Evolutionary conservation across 2,888 invertebrate genomes (phyloP), one percentile per base, ranked within the genome.

Genomic region (Ceramica pisi): DNA sequence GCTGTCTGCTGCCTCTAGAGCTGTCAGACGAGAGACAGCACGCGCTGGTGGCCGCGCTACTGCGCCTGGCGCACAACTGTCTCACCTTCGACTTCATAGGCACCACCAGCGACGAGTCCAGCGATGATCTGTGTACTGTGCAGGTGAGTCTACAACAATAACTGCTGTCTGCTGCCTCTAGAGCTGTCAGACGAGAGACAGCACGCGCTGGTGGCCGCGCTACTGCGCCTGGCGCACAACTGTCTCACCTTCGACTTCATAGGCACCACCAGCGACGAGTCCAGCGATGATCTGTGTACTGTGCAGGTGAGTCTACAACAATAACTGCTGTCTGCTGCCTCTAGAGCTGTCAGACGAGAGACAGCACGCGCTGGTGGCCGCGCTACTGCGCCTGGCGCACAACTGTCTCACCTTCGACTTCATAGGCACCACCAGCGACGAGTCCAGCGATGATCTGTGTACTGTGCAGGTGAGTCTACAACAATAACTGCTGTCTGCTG

Each of bases 51-150:
- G 98, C 98, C 10, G 98, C 99, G 84, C 96, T 99, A 16, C 94
- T 99, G 77, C 97, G 98, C 73, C 96, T 99, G 81, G 98, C 99
- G 7, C 98, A 99, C 93, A 99, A 99, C 93, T 99, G 99, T 90
- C 96, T 99, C 81, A 99, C 98, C 3, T 99, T 99, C 94, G 99
- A 99, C 96, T 99, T 99, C 94, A 99, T 99, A 88, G 99, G 99
- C 26, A 99, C 99, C 35, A 98, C 99, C 0, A 98, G 98, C 9
- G 99, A 99, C 92, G 99, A 99, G 93, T 99, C 99, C 4, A 98
- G 99, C 0, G 99, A 99, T 91, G 99, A 99, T 92, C 97, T 99
- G 82, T 98, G 98, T 90, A 99, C 99, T 61, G 99, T 99, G 63
- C 99, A 99, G 96, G 97, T 97, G 38, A 75, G 84, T 61, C 31